A percentile compares a stretch with the other conserved stretches of the same genome.
Conservation (phyloP, 2,113 vertebrate genomes). For the Diglossa brunneiventris region DNA sequence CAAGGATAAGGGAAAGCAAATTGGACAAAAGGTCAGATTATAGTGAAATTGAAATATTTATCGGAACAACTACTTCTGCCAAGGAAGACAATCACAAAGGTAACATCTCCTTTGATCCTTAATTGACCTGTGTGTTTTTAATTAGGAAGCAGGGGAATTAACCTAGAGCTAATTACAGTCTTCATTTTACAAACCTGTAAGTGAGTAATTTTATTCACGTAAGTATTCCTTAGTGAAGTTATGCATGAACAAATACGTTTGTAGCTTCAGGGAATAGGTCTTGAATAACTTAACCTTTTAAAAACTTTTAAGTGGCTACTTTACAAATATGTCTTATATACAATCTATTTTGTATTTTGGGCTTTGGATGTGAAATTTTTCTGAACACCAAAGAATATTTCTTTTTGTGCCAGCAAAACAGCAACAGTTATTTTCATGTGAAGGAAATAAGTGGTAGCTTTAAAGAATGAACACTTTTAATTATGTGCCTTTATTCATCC, state of each 20-base stretch:
- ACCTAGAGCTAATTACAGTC: constrained; percentile 23
- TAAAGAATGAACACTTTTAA: neutral
- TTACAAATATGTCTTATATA: neutral
- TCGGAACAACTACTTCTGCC: neutral
- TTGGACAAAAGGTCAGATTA: neutral
- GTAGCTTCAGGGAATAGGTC: constrained; percentile 23
- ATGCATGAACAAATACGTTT: constrained; percentile 11
- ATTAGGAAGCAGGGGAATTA: constrained; percentile 1
- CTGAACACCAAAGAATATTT: neutral
- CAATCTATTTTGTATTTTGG: neutral
- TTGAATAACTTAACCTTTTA: constrained; percentile 5
- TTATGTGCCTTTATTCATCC: neutral
- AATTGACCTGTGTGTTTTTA: constrained; percentile 33
- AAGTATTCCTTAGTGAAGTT: constrained; percentile 16
- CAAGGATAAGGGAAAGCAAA: neutral
- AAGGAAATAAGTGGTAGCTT: neutral
- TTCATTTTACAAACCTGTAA: constrained; percentile 13
- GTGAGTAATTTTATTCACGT: neutral
- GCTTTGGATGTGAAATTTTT: neutral
- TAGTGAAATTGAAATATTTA: neutral
- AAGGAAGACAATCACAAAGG: constrained; percentile 12
- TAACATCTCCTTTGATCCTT: constrained; percentile 34
- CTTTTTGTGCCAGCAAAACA: neutral
- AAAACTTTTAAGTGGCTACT: neutral
- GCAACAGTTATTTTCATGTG: neutral